Evolutionary conservation across 2,888 invertebrate genomes (phyloP), one percentile per base, ranked within the genome.

Genomic region (Platerodrilus igneus): DNA sequence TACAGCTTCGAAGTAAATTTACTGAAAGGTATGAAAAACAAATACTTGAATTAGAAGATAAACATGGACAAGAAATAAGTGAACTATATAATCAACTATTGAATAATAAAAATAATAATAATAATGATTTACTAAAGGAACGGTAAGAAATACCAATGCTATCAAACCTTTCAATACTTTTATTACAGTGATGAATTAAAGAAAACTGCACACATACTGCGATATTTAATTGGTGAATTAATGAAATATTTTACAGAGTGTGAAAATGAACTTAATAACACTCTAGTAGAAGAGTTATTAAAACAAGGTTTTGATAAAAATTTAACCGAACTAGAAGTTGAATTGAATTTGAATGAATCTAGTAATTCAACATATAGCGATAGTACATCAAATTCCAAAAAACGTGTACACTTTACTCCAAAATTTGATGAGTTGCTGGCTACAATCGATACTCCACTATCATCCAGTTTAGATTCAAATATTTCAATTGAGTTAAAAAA

Each of bases 181-280:
- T 35, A 40, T 55, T 54, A 13, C 59, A 82, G 86, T 41, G 83
- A 86, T 66, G 76, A 73, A 23, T 63, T 86, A 41, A 77, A 77
- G 45, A 80, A 78, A 46, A 74, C 82, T 34, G 81, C 82, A 16
- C 66, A 71, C 30, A 77, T 78, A 21, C 71, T 87, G 37, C 79
- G 82, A 51, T 74, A 75, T 47, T 74, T 81, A 17, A 73, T 88
- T 41, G 70, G 75, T 1, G 83, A 86, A 60, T 67, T 88, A 55
- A 76, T 83, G 27, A 79, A 79, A 58, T 87, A 85, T 65, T 83
- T 86, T 59, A 77, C 77, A 4, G 72, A 78, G 50, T 86, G 86
- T 31, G 88, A 88, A 63, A 83, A 84, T 59, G 87, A 87, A 64
- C 70, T 88, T 21, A 87, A 86, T 67, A 78, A 77, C 50, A 85